Conservation (phyloP, 2,888 invertebrate species). For the Macrosoma leucophasiata region DNA sequence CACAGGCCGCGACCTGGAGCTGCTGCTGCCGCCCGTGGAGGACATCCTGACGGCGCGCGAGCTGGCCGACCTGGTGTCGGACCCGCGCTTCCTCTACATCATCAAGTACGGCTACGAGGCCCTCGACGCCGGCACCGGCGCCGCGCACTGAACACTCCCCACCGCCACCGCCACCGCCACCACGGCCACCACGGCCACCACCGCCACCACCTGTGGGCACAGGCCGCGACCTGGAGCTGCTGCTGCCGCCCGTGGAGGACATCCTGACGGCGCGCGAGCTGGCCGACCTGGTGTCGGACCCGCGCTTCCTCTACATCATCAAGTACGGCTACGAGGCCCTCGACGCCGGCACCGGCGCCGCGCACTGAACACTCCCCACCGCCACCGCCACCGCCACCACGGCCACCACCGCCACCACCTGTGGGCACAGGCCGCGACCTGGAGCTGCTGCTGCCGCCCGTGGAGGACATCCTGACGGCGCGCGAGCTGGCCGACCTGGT, state of each 20-base stretch:
- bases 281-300: slow-evolving; percentile 78
- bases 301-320: slow-evolving; percentile 84
- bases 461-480: slow-evolving; percentile 81
- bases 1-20: slow-evolving; percentile 81
- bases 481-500: slow-evolving; percentile 80
- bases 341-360: no score
- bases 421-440: slow-evolving; percentile 83
- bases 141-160: no score
- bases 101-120: slow-evolving; percentile 86
- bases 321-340: slow-evolving; percentile 83
- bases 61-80: slow-evolving; percentile 78
- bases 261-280: slow-evolving; percentile 82
- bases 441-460: slow-evolving; percentile 81
- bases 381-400: no score
- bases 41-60: slow-evolving; percentile 80
- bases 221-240: slow-evolving; percentile 81
- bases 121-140: slow-evolving; percentile 15
- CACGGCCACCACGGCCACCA: no score
- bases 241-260: slow-evolving; percentile 83
- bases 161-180: no score
- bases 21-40: slow-evolving; percentile 83
- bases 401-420: no score
- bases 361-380: no score
- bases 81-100: slow-evolving; percentile 84
- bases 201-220: no score